Base-by-base conservation (phyloP, 2,113 vertebrate genomes). In the Diphyllodes magnificus region DNA sequence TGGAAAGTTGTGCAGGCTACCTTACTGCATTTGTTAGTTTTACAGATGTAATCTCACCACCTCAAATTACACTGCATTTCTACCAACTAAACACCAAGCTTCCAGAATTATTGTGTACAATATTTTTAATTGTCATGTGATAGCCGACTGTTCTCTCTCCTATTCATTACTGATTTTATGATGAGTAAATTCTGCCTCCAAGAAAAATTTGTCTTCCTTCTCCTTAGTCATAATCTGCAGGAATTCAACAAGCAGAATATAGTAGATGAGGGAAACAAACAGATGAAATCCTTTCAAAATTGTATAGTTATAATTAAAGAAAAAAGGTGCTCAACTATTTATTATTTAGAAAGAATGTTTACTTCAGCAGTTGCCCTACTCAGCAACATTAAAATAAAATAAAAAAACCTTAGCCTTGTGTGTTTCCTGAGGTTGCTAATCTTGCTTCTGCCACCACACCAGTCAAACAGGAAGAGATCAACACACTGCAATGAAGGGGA, bases 1-100 rank as follows among this genome's bases (percentile, higher is more conserved):
- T 28, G 57, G 76, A 31, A 88, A 95, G 86, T 93, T 95, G 50
- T 93, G 69, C 89, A 86, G 94, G 81, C 49, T 94, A 76, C 60
- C 53, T 81, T 78, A 82, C n/a, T 93, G 63, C 73, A 80, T 86
- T 92, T 93, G 57, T 93, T 94, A 85, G 79, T 73, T 86, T 90
- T 88, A 93, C 50, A 85, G 60, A 61, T 79, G 20, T 71, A 39
- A 76, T 61, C 68, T 86, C 50, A 37, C 20, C 37, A 37, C 59
- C 33, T 69, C 75, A 81, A 82, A 69, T 93, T 91, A 92, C 72
- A 83, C 13, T 95, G 77, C 30, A 39, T 78, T 92, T 61, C 72
- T 83, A 77, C 42, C 51, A 86, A 39, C 40, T 50, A 39, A 60
- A 39, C 18, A 59, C 17, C 24, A 66, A 53, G 14, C 4, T 81